These are phyloP conservation scores for Pachyrhynchus sulphureomaculatus DNA, from an alignment of 1,140 invertebrate species.

Conservation along the genomic window DNA sequence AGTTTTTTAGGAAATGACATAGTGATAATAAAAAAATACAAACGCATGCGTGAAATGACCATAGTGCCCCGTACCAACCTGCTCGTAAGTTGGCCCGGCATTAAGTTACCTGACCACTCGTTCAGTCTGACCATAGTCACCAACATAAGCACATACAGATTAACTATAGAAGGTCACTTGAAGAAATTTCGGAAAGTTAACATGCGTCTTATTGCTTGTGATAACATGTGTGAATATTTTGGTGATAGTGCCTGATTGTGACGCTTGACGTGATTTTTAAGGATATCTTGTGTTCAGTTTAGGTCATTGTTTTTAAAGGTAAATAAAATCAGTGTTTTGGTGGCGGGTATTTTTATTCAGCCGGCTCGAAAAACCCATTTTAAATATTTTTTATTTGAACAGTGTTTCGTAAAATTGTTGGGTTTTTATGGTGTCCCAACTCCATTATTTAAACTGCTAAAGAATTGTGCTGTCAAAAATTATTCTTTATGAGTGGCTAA, in stretches of 20 bases:
- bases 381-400: not conserved
- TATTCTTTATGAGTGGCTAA: too few relatives aligned
- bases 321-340: not conserved
- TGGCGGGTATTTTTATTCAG: not conserved
- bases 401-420: too few relatives aligned
- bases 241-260: conserved; percentile 17
- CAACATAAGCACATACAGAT: conserved; percentile 21
- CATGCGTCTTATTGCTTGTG: conserved; percentile 7
- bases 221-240: conserved; percentile 7
- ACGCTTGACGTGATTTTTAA: conserved; percentile 9
- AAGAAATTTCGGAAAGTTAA: conserved; percentile 21
- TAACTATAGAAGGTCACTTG: conserved; percentile 22
- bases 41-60: conserved; percentile 33
- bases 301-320: conserved; percentile 4
- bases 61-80: conserved; percentile 29
- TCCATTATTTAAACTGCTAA: too few relatives aligned
- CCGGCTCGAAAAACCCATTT: not conserved
- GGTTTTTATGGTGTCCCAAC: too few relatives aligned
- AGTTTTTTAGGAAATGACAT: conserved; percentile 30
- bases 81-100: conserved; percentile 20
- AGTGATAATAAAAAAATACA: conserved; percentile 18
- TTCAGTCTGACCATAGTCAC: conserved; percentile 31
- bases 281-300: conserved; percentile 1
- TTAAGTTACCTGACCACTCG: conserved; percentile 28
- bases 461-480: too few relatives aligned